phyloP scores from a whole-genome alignment of 2,113 vertebrate species.

The Amia ocellicauda region DNA sequence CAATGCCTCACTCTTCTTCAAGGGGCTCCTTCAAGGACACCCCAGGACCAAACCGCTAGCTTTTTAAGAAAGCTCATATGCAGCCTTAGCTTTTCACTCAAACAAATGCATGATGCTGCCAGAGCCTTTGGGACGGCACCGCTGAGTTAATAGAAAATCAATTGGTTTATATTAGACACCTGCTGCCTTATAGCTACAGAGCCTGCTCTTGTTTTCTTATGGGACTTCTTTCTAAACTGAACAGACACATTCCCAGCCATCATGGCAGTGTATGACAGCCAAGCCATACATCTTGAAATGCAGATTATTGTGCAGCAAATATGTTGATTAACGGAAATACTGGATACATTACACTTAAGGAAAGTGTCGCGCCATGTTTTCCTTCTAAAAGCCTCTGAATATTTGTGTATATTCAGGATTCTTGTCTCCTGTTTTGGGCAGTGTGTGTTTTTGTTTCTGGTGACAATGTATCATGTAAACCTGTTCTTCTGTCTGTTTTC shows the following conservation, averaged over 20 bases:
- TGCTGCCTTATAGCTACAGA: constrained; percentile 28
- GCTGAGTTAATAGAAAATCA: constrained; percentile 17
- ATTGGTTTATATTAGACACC: constrained; percentile 15
- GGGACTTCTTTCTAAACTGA: constrained; percentile 23
- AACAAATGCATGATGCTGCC: constrained; percentile 27
- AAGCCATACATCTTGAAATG: background rate
- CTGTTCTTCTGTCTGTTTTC: too few species aligned
- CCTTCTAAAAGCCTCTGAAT: too few species aligned
- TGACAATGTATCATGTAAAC: too few species aligned
- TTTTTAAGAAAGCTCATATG: background rate
- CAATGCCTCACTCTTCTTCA: constrained; percentile 29
- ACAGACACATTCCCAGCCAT: constrained; percentile 28
- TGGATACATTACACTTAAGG: background rate
- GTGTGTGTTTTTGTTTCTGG: too few species aligned
- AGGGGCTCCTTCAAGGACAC: constrained; percentile 32
- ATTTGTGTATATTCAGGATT: too few species aligned
- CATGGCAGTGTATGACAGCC: constrained; percentile 15
- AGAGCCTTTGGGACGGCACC: constrained; percentile 24
- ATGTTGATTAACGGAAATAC: too few species aligned
- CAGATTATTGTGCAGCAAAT: background rate
- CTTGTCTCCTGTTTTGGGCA: too few species aligned
- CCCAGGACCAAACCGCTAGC: constrained; percentile 34
- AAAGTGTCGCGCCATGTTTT: constrained; percentile 4
- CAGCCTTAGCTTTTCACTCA: constrained; percentile 19
- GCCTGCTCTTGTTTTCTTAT: constrained; percentile 27